Evolutionary conservation across 2,797 vertebrate genomes (phyloP).

Genomic region (Phataginus tricuspis): DNA sequence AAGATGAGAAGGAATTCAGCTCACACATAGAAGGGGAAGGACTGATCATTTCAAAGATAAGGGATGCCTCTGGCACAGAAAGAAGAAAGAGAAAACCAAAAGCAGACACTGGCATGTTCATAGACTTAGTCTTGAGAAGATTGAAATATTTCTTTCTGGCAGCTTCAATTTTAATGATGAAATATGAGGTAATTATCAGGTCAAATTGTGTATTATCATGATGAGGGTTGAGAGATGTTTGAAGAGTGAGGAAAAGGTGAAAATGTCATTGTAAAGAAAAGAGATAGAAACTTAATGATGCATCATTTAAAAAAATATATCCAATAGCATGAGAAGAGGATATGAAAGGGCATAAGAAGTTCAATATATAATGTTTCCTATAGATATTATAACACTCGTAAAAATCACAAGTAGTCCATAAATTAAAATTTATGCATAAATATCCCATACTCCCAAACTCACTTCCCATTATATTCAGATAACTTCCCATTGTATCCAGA

Average conservation of each 20-base stretch:
- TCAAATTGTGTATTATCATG: background rate
- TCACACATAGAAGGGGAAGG: background rate
- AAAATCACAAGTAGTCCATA: background rate
- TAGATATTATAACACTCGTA: background rate
- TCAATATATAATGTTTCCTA: background rate
- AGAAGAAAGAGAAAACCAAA: background rate
- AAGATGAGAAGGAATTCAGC: background rate
- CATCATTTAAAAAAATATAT: background rate
- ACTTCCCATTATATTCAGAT: background rate
- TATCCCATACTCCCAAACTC: background rate
- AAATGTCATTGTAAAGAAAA: slow-evolving; percentile 3
- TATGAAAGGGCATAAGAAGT: background rate
- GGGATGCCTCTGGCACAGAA: background rate
- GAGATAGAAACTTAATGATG: background rate
- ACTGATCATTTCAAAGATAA: background rate
- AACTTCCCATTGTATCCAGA: background rate
- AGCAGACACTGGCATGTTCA: background rate
- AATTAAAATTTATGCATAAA: background rate
- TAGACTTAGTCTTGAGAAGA: background rate
- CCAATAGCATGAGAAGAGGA: background rate
- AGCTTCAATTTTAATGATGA: slow-evolving; percentile 16
- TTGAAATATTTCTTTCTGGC: background rate
- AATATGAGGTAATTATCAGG: slow-evolving; percentile 30
- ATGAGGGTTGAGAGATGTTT: background rate
- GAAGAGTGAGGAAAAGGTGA: background rate